phyloP scores from a whole-genome alignment of 2,113 vertebrate genomes.

The Lanius collurio region DNA sequence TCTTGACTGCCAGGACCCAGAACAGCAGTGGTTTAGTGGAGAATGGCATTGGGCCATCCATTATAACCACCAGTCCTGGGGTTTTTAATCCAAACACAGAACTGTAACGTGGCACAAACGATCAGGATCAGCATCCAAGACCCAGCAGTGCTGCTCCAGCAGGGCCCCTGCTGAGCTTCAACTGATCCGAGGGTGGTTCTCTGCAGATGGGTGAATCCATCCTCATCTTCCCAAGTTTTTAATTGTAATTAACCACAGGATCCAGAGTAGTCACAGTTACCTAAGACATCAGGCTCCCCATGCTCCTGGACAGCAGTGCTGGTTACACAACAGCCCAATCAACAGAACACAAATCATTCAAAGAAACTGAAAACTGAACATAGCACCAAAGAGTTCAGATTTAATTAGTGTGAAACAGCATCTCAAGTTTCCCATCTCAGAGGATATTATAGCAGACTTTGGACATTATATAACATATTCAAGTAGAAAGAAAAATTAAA shows the following conservation, averaged over 20 bases:
- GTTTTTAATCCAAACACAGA: neutral
- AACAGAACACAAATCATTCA: neutral
- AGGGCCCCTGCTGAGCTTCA: neutral
- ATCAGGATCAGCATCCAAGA: neutral
- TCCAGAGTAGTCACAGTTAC: neutral
- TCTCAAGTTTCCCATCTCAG: neutral
- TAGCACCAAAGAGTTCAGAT: neutral
- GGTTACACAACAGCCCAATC: conserved; percentile 5
- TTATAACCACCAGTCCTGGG: neutral
- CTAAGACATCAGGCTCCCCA: neutral
- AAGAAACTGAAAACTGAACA: conserved; percentile 19
- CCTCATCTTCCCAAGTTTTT: neutral
- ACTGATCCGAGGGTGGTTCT: neutral
- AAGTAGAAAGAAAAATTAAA: neutral
- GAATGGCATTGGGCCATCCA: neutral
- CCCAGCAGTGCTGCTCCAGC: neutral
- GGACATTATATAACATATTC: neutral
- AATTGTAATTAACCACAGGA: neutral
- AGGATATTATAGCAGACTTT: neutral
- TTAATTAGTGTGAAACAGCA: conserved; percentile 4
- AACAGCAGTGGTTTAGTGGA: neutral
- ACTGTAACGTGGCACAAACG: neutral
- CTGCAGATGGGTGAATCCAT: neutral
- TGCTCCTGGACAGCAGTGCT: neutral
- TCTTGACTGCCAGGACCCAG: neutral